A percentile compares a stretch with the other conserved stretches of the same genome.
Conservation (phyloP, 2,113 vertebrate genomes). For the Saccopteryx bilineata region DNA sequence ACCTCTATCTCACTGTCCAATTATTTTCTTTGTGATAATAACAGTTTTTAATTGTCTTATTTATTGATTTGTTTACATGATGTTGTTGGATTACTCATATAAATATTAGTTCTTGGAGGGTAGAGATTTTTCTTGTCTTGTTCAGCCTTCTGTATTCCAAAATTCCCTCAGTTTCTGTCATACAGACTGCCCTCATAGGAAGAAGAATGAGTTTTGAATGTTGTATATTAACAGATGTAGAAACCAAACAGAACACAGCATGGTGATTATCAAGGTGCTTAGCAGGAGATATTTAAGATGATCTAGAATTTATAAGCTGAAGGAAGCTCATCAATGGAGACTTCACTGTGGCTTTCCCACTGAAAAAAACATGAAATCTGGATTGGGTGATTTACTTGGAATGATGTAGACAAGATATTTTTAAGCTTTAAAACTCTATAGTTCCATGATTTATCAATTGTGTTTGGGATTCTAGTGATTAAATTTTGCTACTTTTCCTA, state of each 20-base stretch:
- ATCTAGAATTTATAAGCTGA: background rate
- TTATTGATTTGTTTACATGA: background rate
- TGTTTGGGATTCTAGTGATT: background rate
- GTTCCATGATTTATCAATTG: background rate
- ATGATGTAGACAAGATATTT: background rate
- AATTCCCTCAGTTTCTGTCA: background rate
- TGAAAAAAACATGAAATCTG: background rate
- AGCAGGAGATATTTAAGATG: background rate
- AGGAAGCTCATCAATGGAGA: background rate
- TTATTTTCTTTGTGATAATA: background rate
- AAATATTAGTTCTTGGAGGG: background rate
- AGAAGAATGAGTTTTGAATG: background rate
- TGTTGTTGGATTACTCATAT: background rate
- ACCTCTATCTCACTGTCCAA: background rate
- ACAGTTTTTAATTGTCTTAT: background rate
- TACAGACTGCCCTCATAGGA: background rate
- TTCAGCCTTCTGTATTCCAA: background rate
- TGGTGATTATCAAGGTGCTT: background rate
- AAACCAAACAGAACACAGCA: background rate
- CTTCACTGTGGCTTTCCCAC: background rate
- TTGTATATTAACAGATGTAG: background rate
- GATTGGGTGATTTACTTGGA: background rate
- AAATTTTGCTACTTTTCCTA: background rate
- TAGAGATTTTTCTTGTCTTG: background rate
- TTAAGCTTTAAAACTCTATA: background rate